Evolutionary conservation across 2,888 invertebrate species (phyloP), one percentile per base, ranked within the genome.

Genomic region (Sminthurides aquaticus): DNA sequence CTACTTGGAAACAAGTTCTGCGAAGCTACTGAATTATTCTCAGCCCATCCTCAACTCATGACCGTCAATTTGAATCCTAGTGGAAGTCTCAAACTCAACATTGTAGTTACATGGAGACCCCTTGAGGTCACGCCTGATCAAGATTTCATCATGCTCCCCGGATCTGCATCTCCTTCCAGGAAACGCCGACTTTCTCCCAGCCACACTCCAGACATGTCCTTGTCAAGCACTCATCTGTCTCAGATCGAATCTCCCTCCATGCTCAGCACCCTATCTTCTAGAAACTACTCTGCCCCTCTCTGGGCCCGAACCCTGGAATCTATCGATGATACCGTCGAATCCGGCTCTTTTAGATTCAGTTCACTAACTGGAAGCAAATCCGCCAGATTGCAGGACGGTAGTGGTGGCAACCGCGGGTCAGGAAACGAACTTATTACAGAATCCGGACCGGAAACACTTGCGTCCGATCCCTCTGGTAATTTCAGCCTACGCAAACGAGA

Each of bases 41-140:
- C 81, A n/a, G 79, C 82, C 3, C 80, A 82, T 69, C 82, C 83
- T 1, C 84, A 83, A 75, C 76, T 83, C 62, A 81, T 84, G 80
- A 82, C 83, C 1, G 80, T 84, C 76, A 82, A 81, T 75, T 77
- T 84, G 68, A 84, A 84, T 75, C 78, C 80, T 15, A 81, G 80
- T 72, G 84, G 84, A 65, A 82, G 83, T 3, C 78, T 84, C 69
- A 84, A 84, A 76, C 78, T 84, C 58, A 81, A 81, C 71, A 74
- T 84, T 62, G 77, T 83, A 62, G 80, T 84, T 66, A 80, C 81
- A 3, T 84, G 84, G 84, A 80, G 82, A 83, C 66, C 66, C 1
- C 52, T 64, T 57, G 61, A 67, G 26, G 29, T 48, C 18, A 29
- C 20, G 11, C 28, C 34, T n/a, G 62, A 65, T 8, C 49, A 52